Percentiles rank a stretch among this genome's conserved stretches.
These are phyloP conservation scores for Sycophaga agraensis DNA, from an alignment of 1,140 invertebrate species.

Conservation along the genomic window DNA sequence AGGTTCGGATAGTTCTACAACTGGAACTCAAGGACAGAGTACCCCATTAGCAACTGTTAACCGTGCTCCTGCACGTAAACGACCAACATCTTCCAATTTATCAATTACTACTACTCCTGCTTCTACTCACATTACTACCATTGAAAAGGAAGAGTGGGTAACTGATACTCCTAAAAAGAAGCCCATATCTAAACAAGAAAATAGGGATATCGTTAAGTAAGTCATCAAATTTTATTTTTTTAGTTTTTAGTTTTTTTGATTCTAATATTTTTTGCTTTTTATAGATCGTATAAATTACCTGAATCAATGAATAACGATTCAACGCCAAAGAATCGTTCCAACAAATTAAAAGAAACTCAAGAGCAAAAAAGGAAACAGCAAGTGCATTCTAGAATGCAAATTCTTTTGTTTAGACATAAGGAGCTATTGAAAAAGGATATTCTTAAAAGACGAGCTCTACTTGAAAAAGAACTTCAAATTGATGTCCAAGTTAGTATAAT, in stretches of 20 bases:
- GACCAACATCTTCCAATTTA: constrained; percentile 40
- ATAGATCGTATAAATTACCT: constrained; percentile 39
- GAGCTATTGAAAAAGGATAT: constrained; percentile 93
- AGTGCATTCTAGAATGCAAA: constrained; percentile 64
- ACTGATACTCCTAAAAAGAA: constrained; percentile 58
- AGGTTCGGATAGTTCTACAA: constrained; percentile 47
- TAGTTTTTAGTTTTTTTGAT: neutral
- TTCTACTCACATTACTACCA: constrained; percentile 39
- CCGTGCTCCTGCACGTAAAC: constrained; percentile 47
- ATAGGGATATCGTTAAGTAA: constrained; percentile 46
- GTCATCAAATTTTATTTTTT: neutral
- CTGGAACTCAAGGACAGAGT: constrained; percentile 43
- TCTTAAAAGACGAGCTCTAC: constrained; percentile 81
- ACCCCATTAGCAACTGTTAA: constrained; percentile 39
- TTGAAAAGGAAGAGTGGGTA: constrained; percentile 58
- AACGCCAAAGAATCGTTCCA: constrained; percentile 46
- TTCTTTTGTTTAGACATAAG: constrained; percentile 80
- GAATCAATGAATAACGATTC: constrained; percentile 41
- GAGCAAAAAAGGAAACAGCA: constrained; percentile 59
- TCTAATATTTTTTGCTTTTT: neutral
- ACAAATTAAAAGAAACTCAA: constrained; percentile 54
- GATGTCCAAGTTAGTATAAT: constrained; percentile 74
- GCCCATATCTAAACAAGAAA: constrained; percentile 45
- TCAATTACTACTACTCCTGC: constrained; percentile 31
- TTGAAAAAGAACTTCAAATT: constrained; percentile 88